Evolutionary conservation across 2,113 vertebrate genomes (phyloP), one percentile per base, ranked within the genome.

Genomic region (Notothenia rossii): DNA sequence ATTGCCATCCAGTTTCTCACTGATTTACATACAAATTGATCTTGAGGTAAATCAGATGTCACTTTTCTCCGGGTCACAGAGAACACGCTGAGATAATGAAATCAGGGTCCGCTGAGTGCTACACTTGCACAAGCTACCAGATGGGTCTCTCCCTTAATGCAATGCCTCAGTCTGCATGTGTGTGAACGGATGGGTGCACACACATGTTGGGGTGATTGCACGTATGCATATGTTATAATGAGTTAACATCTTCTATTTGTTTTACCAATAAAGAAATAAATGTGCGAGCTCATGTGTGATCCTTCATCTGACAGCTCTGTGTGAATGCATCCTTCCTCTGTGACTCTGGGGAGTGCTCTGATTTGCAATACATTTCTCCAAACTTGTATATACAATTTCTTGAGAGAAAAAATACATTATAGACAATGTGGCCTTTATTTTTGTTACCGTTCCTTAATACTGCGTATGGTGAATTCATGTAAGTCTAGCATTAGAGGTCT

Each of bases 11-110:
- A 86, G 89, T 92, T 89, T 90, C 88, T 90, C 49, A 79, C 93
- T 94, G 93, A 95, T 95, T 95, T 95, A 94, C 95, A 95, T 95
- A 95, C 95, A 95, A 95, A 95, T 95, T 95, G 94, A 94, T 95
- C 93, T 94, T 93, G 94, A 94, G 94, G 93, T 95, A 95, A 95
- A 95, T 95, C 94, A 95, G 95, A 95, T 94, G 94, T 95, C 93
- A 94, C 93, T 94, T 95, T 94, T 93, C 88, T 89, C 83, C 62
- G 83, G 94, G 94, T 95, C 94, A 94, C 80, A 17, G 88, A 80
- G 92, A 95, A 94, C 94, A 94, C 56, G 91, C 88, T 83, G 92
- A 94, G 94, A 95, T 95, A 95, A 95, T 95, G 95, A 95, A 95
- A 94, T 92, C 90, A 86, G 86, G 90, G 88, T 91, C 91, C 92